A percentile compares a stretch with the other conserved stretches of the same genome.
Evolutionary conservation across 2,797 vertebrate species (phyloP).

Genomic region (Lithobates pipiens): DNA sequence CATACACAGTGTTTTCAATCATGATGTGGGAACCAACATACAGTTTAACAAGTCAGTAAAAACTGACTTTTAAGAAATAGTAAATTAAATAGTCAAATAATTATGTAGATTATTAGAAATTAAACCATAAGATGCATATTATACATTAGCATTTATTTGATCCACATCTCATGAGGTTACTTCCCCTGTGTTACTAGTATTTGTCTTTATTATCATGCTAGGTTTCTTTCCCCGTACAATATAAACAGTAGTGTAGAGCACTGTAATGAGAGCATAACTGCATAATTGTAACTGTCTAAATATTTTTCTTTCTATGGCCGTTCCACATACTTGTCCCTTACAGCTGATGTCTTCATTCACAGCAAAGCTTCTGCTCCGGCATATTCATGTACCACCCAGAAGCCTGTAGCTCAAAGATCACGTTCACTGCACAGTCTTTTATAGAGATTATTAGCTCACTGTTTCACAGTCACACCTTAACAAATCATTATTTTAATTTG

Average conservation of each 20-base stretch:
- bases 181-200: background rate
- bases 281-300: slow-evolving; percentile 44
- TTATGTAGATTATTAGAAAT: background rate
- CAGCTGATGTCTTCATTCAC: slow-evolving; percentile 8
- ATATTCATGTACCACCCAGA: slow-evolving; percentile 29
- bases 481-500: no score
- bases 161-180: background rate
- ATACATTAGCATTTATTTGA: background rate
- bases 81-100: no score
- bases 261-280: slow-evolving; percentile 22
- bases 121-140: background rate
- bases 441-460: background rate
- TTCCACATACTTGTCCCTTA: background rate
- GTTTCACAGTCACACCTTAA: no score
- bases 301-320: slow-evolving; percentile 30
- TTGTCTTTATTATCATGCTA: background rate
- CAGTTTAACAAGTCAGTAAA: background rate
- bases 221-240: slow-evolving; percentile 9
- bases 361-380: background rate
- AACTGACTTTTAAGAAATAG: background rate
- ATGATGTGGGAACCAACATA: no score
- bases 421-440: background rate
- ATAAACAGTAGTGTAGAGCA: slow-evolving; percentile 32
- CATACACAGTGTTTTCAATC: no score
- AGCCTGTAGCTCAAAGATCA: background rate